phyloP scores from a whole-genome alignment of 2,888 invertebrate species.

The Andricus curvator region DNA sequence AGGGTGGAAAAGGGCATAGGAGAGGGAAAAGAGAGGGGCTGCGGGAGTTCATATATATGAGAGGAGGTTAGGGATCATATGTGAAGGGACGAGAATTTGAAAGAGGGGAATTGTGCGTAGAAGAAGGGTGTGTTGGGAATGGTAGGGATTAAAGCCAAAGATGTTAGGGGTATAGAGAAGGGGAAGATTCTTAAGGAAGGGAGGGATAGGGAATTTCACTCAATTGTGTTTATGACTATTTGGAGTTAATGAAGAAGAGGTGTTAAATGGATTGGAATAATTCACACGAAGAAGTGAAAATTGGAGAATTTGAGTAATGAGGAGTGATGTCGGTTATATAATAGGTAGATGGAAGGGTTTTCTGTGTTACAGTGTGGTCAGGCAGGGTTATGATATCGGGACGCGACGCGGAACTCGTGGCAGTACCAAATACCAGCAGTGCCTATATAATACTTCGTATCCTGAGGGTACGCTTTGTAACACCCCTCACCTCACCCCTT shows the following conservation, averaged over 20 bases:
- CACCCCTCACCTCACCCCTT: constrained; percentile 62
- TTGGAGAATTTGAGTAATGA: constrained; percentile 22
- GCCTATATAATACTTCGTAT: constrained; percentile 62
- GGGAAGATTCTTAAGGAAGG: too few relatives aligned
- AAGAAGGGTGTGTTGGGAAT: too few relatives aligned
- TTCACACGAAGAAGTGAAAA: neutral
- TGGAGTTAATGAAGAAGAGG: neutral
- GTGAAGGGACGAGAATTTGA: too few relatives aligned
- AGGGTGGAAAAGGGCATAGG: too few relatives aligned
- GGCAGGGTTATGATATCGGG: constrained; percentile 36
- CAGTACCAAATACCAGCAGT: constrained; percentile 41
- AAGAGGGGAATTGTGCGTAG: too few relatives aligned
- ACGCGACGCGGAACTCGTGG: constrained; percentile 12
- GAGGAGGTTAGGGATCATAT: too few relatives aligned
- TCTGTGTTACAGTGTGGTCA: constrained; percentile 20
- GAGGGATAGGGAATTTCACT: neutral
- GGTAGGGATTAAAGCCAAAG: too few relatives aligned
- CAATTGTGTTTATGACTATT: neutral
- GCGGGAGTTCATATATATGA: too few relatives aligned
- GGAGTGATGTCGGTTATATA: constrained; percentile 1
- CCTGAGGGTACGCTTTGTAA: constrained; percentile 68
- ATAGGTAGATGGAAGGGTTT: neutral
- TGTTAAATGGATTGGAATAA: neutral
- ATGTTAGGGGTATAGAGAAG: too few relatives aligned
- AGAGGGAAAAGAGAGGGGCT: too few relatives aligned